Evolutionary conservation across 23 tunicate genomes (phyloP), one percentile per base, ranked within the genome.

Genomic region (Phallusia fumigata): DNA sequence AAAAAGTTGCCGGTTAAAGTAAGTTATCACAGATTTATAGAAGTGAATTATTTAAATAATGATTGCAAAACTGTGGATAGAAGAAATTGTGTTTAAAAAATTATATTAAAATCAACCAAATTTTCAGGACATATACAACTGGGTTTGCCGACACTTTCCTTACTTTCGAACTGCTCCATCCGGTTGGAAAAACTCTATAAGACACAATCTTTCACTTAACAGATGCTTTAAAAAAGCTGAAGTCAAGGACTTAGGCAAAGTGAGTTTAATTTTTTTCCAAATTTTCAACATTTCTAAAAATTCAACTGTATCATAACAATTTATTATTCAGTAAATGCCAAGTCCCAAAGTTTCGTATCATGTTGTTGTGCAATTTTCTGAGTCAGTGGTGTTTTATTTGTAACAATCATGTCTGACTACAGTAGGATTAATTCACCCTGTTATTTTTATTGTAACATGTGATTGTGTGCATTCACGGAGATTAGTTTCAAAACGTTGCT

Each of bases 131-230:
- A 94, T 94, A 32, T 94, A 94, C 73, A 64, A 35, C 32, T 94
- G 98, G 98, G 98, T 94, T 12, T 94, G 95, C 76, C 82, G 83
- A 78, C 98, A 94, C 75, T 94, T 94, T 79, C 98, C 98, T n/a
- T 94, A 94, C 81, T 94, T 85, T 58, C 80, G 80, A 36, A 90
- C 98, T 44, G 95, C 94, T 3, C 88, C 94, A 8, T 79, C 98
- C 21, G 98, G 98, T 32, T 94, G 98, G 98, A 94, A 94, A 76
- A 94, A 94, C 77, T 94, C 98, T 69, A 94, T 94, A 32, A 51
- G 98, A 47, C 98, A 94, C 44, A 94, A 94, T 52, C 80, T 94
- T 32, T 94, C 98, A 15, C 52, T 94, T 51, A 89, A 89, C 76
- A 73, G 92, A 76, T 89, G 98, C 78, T 94, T 94, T 64, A 89